Conservation (phyloP, 2,888 invertebrate genomes). For the Trimorus sp. region DNA sequence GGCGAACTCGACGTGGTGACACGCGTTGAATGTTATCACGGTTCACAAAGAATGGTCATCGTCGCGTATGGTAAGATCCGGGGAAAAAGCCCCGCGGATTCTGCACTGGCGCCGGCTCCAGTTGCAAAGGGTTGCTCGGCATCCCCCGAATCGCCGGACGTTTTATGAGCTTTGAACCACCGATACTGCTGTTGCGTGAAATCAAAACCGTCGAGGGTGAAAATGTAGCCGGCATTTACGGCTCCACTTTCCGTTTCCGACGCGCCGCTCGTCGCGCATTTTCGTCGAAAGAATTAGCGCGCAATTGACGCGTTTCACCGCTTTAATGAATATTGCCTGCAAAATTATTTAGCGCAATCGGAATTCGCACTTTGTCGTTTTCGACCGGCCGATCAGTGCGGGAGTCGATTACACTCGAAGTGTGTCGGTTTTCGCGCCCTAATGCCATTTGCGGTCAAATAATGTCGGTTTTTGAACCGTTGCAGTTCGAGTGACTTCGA, state of each 20-base stretch:
- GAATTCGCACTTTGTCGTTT: too few species aligned
- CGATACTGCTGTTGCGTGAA: conserved; percentile 66
- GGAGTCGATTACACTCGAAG: too few species aligned
- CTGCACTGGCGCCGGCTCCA: conserved; percentile 40
- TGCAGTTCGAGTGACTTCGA: too few species aligned
- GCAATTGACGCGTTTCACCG: too few species aligned
- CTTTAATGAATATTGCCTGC: too few species aligned
- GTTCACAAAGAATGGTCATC: conserved; percentile 64
- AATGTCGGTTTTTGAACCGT: too few species aligned
- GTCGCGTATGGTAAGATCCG: conserved; percentile 42
- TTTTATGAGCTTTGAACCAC: conserved; percentile 58
- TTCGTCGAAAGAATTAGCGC: too few species aligned
- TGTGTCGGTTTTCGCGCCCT: too few species aligned
- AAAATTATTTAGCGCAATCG: too few species aligned
- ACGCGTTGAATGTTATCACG: conserved; percentile 54
- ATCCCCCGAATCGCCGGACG: conserved; percentile 37
- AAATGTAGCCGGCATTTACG: conserved; percentile 52
- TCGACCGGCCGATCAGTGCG: too few species aligned
- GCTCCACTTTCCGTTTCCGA: conserved; percentile 8
- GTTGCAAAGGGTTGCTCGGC: conserved; percentile 59
- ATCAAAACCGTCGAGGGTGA: conserved; percentile 62
- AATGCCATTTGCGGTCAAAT: too few species aligned
- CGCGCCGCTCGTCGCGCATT: background rate
- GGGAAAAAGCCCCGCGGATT: conserved; percentile 53
- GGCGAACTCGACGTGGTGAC: conserved; percentile 33